phyloP scores from a whole-genome alignment of 2,113 vertebrate species.

The Riparia riparia region DNA sequence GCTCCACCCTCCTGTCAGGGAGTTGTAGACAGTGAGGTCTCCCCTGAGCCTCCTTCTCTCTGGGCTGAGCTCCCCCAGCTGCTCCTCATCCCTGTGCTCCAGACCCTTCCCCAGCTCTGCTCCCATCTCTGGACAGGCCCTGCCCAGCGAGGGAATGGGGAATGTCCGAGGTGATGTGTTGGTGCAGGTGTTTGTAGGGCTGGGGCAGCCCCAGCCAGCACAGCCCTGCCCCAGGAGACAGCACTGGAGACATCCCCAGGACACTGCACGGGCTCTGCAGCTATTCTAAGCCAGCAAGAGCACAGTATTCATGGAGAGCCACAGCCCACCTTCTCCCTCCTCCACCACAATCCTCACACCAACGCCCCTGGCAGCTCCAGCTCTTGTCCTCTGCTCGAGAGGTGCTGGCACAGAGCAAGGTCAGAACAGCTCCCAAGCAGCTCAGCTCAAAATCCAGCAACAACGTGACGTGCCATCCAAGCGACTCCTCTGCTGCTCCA shows the following conservation, averaged over 20 bases:
- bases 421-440: neutral
- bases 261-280: neutral
- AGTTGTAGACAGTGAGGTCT: accelerated
- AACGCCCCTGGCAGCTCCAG: neutral
- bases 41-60: neutral
- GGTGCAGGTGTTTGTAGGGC: neutral
- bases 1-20: neutral
- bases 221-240: neutral
- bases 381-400: neutral
- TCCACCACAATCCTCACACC: neutral
- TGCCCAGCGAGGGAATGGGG: accelerated
- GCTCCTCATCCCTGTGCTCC: neutral
- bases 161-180: accelerated
- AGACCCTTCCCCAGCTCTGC: neutral
- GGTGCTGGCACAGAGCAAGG: neutral
- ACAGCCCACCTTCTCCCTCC: neutral
- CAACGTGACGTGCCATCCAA: accelerated
- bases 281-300: neutral
- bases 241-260: neutral
- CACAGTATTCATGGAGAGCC: neutral
- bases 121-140: neutral
- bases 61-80: neutral
- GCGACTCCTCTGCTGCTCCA: neutral
- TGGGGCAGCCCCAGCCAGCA: neutral
- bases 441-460: neutral